Conservation (phyloP, 2,888 invertebrate genomes). For the Malthinus flaveolus region DNA sequence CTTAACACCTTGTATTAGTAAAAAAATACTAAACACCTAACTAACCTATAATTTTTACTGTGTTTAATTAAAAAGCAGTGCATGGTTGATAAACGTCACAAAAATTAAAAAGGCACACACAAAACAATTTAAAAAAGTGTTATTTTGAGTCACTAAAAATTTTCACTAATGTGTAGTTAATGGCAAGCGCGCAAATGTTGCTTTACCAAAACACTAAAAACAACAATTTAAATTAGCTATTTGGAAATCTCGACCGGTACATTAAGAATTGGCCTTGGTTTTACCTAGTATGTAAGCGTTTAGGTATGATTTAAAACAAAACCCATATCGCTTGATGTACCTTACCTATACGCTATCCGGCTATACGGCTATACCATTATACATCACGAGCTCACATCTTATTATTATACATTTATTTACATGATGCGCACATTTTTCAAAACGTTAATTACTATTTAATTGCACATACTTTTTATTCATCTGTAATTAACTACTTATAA, state of each 20-base stretch:
- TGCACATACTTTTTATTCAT: no score
- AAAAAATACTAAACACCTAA: no score
- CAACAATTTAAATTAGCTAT: neutral
- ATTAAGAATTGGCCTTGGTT: slow-evolving; percentile 3
- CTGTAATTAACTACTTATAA: no score
- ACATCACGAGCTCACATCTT: no score
- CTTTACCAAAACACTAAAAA: slow-evolving; percentile 4
- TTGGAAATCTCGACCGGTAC: slow-evolving; percentile 1
- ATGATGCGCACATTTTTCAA: no score
- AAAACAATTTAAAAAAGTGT: neutral
- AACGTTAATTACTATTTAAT: no score
- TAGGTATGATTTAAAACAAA: neutral
- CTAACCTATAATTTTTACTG: neutral
- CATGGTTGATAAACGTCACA: neutral
- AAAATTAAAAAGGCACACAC: neutral
- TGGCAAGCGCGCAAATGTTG: neutral
- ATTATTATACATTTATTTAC: no score
- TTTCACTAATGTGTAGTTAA: neutral
- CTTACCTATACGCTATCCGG: no score
- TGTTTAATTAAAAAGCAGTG: slow-evolving; percentile 1
- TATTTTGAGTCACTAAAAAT: neutral
- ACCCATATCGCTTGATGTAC: no score
- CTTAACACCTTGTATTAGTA: no score
- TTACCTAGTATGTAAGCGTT: neutral
- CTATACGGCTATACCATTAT: no score